These are phyloP conservation scores for Embiotoca jacksoni DNA, from an alignment of 2,113 vertebrate genomes.

Conservation along the genomic window DNA sequence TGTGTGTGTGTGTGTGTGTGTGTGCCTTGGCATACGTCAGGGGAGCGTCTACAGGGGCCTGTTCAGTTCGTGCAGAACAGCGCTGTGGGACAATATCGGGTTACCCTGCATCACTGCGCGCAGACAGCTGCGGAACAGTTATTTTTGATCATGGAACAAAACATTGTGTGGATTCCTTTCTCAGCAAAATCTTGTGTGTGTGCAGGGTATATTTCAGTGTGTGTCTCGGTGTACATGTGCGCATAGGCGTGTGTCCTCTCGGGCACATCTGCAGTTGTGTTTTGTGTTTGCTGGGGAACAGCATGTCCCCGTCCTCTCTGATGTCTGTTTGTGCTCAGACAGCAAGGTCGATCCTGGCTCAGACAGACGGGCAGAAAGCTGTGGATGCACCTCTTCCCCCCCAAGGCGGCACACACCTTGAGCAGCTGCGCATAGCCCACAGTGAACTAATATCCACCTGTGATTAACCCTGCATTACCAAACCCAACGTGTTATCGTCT, in stretches of 20 bases:
- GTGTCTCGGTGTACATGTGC: background rate
- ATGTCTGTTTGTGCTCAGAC: constrained; percentile 43
- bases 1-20: constrained; percentile 8
- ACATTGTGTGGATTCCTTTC: constrained; percentile 29
- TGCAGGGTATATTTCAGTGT: background rate
- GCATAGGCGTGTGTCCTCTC: background rate
- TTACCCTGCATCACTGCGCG: constrained; percentile 58
- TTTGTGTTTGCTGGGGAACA: constrained; percentile 39
- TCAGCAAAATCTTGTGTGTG: constrained; percentile 55
- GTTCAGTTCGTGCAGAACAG: constrained; percentile 53
- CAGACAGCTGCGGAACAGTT: constrained; percentile 67
- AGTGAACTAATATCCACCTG: constrained; percentile 73
- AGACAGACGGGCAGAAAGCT: constrained; percentile 32
- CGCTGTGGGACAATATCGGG: constrained; percentile 65
- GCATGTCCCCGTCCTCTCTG: constrained; percentile 42
- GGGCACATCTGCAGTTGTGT: constrained; percentile 2
- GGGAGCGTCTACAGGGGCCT: constrained; percentile 39
- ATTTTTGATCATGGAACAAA: constrained; percentile 70
- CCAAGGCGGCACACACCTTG: constrained; percentile 45
- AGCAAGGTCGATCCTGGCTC: constrained; percentile 56
- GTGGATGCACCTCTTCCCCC: constrained; percentile 32
- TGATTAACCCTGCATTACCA: constrained; percentile 77
- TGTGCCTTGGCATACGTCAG: constrained; percentile 33
- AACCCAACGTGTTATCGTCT: constrained; percentile 64
- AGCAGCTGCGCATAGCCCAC: constrained; percentile 55